These are phyloP conservation scores for Panonychus citri DNA, from an alignment of 1,140 invertebrate species.

Conservation along the genomic window DNA sequence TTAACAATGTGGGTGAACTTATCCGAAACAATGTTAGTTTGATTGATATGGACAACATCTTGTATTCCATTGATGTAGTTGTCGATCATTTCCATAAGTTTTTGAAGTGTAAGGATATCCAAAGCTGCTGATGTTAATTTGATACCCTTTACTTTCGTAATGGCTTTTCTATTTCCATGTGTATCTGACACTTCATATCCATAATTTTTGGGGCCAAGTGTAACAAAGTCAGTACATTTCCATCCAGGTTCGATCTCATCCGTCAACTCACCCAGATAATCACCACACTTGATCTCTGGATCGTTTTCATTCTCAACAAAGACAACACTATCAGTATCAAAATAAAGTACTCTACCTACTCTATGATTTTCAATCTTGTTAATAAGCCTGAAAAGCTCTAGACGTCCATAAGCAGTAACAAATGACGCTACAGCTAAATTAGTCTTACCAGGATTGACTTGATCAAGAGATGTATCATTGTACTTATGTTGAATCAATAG, in stretches of 20 bases:
- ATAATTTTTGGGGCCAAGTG: background rate
- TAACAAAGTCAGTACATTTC: background rate
- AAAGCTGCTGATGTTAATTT: too few relatives aligned
- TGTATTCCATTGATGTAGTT: background rate
- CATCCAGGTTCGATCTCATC: background rate
- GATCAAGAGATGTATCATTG: background rate
- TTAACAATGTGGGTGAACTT: background rate
- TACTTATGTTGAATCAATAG: background rate
- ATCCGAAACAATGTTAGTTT: background rate
- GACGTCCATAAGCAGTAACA: background rate
- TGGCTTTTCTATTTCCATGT: background rate
- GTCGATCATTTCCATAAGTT: background rate
- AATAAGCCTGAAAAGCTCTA: background rate
- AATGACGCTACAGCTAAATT: background rate
- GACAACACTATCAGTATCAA: background rate
- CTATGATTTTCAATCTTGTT: background rate
- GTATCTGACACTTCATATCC: background rate
- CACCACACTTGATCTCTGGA: background rate
- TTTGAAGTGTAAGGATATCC: too few relatives aligned
- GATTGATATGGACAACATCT: background rate
- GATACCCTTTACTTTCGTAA: too few relatives aligned
- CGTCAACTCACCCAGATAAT: background rate
- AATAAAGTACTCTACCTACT: background rate
- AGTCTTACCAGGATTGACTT: constrained; percentile 14
- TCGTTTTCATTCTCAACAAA: background rate